Evolutionary conservation across 1,140 invertebrate genomes (phyloP), one percentile per base, ranked within the genome.

Genomic region (Drosophila kepulauana): DNA sequence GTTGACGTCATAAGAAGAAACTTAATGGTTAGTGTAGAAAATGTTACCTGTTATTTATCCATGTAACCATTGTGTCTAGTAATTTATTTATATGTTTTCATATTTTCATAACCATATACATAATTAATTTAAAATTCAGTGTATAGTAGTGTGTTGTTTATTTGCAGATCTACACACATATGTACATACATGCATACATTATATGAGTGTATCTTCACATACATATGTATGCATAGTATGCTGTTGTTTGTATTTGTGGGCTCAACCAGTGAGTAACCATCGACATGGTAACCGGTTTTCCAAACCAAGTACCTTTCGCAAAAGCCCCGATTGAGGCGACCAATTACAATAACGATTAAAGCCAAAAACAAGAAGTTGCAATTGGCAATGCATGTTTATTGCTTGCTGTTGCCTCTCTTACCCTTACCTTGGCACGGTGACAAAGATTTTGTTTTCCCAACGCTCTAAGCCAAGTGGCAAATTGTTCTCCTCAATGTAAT

Each of bases 361-460:
- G 43, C 46, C 64, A 56, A 45, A 46, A 25, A 52, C 13, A 71
- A 64, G 54, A 80, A 51, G 46, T 58, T 48, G 77, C 35, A 45
- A 67, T 33, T 15, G 66, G 48, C 75, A 69, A 62, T 64, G 20
- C 11, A 28, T 56, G 43, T 48, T 13, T 65, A 46, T 49, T 33
- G 38, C 35, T 38, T 25, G 20, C 20, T 25, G 54, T 43, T 45
- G 43, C 11, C 8, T 66, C 57, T 67, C 71, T 90, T 92, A 94
- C 94, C 94, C 71, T 90, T 92, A 94, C 94, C 94, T 94, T 63
- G 96, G 96, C 5, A 96, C 94, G 2, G 96, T 97, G 56, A 97
- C 93, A 82, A 97, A 97, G 46, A 97, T 79, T 93, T 96, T 97
- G 89, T 97, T 94, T 63, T 94, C 94, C 96, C 96, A 97, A 35